Conservation (phyloP, 2,888 invertebrate species). For the Endomychus coccineus region DNA sequence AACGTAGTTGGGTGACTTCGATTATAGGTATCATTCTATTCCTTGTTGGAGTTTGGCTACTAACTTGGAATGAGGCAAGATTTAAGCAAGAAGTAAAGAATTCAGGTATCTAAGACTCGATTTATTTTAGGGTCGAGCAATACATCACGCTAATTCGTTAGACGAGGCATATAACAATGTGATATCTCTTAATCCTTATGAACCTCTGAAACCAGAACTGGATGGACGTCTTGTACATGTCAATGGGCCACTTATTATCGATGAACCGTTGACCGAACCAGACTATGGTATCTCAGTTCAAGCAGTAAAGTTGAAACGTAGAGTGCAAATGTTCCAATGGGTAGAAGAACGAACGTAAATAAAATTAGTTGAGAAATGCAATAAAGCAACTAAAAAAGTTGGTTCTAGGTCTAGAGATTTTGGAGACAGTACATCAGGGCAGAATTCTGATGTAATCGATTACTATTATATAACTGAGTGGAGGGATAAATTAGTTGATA, state of each 20-base stretch:
- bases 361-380: background rate
- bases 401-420: background rate
- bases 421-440: slow-evolving; percentile 23
- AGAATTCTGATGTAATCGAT: slow-evolving; percentile 45
- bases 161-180: slow-evolving; percentile 68
- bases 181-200: slow-evolving; percentile 44
- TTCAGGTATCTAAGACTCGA: background rate
- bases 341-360: slow-evolving; percentile 66
- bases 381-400: background rate
- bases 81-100: slow-evolving; percentile 5
- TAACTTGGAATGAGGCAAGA: slow-evolving; percentile 79
- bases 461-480: slow-evolving; percentile 82
- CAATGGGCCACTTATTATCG: slow-evolving; percentile 62
- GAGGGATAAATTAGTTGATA: slow-evolving; percentile 76
- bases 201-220: slow-evolving; percentile 50
- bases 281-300: slow-evolving; percentile 79
- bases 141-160: slow-evolving; percentile 68
- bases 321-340: slow-evolving; percentile 94
- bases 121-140: slow-evolving; percentile 61
- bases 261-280: slow-evolving; percentile 77
- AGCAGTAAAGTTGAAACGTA: slow-evolving; percentile 73
- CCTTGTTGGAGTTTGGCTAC: slow-evolving; percentile 58
- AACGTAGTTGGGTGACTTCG: slow-evolving; percentile 65
- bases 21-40: slow-evolving; percentile 61
- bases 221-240: slow-evolving; percentile 74